Base-by-base conservation (phyloP, 1,140 invertebrate genomes). In the Druon quercuslanigerum region DNA sequence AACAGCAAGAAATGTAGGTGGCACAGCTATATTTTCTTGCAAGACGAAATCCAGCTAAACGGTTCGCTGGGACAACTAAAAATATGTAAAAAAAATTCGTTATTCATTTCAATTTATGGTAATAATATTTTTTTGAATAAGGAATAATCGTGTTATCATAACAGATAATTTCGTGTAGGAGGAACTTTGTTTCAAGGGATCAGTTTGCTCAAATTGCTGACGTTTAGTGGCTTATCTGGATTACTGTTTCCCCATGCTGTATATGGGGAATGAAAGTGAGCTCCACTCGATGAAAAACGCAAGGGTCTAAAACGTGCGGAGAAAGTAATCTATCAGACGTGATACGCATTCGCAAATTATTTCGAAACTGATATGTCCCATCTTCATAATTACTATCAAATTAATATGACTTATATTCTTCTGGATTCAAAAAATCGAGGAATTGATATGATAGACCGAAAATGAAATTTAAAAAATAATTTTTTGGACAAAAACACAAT, bases 191-290 rank as follows among this genome's bases (percentile, higher is more conserved):
- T 86, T 85, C 79, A 82, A 74, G 60, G 76, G 81, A 81, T 82
- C 71, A 74, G 13, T 14, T 33, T 71, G 79, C 81, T 85, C 85
- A 82, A 86, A 86, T 86, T 86, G 85, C 78, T 77, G 74, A 80
- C 83, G 79, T 86, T 86, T 86, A 86, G 84, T 79, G 60, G 85
- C 85, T 86, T 86, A 86, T 83, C 82, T 79, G 84, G 84, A 85
- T 86, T 86, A 85, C 73, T 14, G 71, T 16, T 66, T 40, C 60
- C 56, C 60, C 60, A 25, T 66, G n/a, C 33, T 66, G 33, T 46
- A 66, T 46, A 33, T 66, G 9, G 60, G 60, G 60, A 66, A 66
- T 66, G 60, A 66, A 66, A 66, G 60, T 66, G 60, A 66, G 60
- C 33, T 66, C 25, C 3, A 33, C 25, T 66, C 60, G 25, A 66